Evolutionary conservation across 2,888 invertebrate genomes (phyloP).

Genomic region (Chelonus formosanus): DNA sequence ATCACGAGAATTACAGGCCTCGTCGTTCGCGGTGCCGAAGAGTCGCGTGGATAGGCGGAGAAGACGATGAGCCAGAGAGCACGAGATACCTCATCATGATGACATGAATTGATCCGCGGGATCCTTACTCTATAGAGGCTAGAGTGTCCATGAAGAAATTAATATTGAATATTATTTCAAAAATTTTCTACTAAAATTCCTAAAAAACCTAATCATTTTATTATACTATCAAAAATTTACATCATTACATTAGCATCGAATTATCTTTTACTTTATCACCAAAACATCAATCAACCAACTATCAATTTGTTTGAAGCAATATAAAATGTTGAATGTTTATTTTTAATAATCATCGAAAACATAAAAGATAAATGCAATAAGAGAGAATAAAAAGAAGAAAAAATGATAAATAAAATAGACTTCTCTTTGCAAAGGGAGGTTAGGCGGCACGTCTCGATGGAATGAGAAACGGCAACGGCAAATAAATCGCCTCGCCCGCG

Average conservation of each 20-base stretch:
- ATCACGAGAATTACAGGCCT: constrained; percentile 62
- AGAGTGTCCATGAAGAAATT: not conserved
- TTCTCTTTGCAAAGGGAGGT: constrained; percentile 30
- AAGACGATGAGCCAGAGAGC: constrained; percentile 47
- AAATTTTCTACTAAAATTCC: too few species aligned
- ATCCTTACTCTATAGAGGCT: not conserved
- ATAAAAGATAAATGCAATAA: too few species aligned
- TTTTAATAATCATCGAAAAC: too few species aligned
- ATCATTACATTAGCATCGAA: too few species aligned
- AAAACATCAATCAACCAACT: too few species aligned
- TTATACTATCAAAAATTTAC: too few species aligned
- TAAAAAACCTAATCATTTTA: too few species aligned
- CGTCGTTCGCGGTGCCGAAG: constrained; percentile 54
- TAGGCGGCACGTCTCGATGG: constrained; percentile 59
- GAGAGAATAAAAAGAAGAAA: not conserved
- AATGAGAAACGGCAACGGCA: constrained; percentile 64
- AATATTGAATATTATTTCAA: too few species aligned
- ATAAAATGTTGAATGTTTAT: too few species aligned
- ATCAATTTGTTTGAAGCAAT: too few species aligned
- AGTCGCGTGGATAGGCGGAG: constrained; percentile 65
- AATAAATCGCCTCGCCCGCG: constrained; percentile 64
- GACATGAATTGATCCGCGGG: constrained; percentile 24
- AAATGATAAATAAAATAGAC: constrained; percentile 22
- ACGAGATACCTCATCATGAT: constrained; percentile 41
- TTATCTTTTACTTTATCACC: too few species aligned